Evolutionary conservation across 2,113 vertebrate genomes (phyloP).

Genomic region (Sialia sialis): DNA sequence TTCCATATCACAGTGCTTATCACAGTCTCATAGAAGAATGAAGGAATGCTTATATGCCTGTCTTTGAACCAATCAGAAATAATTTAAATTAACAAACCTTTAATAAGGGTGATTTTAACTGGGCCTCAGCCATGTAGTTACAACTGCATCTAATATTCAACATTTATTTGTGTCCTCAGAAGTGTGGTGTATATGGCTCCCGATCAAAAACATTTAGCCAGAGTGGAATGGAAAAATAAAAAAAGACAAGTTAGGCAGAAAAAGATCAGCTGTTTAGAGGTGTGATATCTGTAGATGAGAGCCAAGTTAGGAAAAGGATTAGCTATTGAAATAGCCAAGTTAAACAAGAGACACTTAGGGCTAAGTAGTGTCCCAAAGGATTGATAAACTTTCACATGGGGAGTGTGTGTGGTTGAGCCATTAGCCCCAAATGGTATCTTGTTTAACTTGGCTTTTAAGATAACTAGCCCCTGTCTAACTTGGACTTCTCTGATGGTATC

Average conservation of each 20-base stretch:
- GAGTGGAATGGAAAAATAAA: not conserved
- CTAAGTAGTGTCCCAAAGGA: constrained; percentile 59
- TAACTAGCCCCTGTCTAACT: constrained; percentile 52
- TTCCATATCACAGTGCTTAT: not conserved
- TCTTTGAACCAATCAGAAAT: not conserved
- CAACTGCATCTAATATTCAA: not conserved
- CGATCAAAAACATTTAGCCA: constrained; percentile 44
- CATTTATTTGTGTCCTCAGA: constrained; percentile 21
- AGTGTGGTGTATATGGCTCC: not conserved
- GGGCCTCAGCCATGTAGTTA: not conserved
- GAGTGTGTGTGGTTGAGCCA: constrained; percentile 24
- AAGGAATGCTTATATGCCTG: not conserved
- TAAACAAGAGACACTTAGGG: constrained; percentile 62
- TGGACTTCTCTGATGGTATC: constrained; percentile 44
- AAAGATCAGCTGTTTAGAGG: constrained; percentile 61
- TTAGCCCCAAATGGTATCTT: constrained; percentile 54
- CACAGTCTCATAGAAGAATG: not conserved
- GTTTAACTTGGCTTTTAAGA: constrained; percentile 65
- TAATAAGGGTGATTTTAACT: not conserved
- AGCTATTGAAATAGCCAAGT: constrained; percentile 54
- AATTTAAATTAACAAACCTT: not conserved
- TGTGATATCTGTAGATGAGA: constrained; percentile 51
- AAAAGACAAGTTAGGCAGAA: constrained; percentile 20
- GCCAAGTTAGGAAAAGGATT: constrained; percentile 47
- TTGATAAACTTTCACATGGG: constrained; percentile 63